Conservation (phyloP, 1,140 invertebrate species). For the Drosophila littoralis region DNA sequence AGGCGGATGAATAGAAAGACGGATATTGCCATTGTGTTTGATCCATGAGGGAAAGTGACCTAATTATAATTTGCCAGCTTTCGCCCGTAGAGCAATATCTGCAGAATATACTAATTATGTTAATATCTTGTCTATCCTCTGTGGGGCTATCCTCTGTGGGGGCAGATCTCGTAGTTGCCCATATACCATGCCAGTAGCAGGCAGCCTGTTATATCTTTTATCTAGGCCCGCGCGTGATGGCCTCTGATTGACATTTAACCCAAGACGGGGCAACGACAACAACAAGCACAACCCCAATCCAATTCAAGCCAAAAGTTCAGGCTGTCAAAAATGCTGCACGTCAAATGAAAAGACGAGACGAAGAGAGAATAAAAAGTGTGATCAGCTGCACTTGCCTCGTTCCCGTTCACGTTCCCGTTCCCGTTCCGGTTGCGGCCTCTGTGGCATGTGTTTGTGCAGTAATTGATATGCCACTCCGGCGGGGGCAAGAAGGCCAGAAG, state of each 20-base stretch:
- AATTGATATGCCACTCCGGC: slow-evolving; percentile 77
- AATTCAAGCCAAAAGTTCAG: slow-evolving; percentile 49
- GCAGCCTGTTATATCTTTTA: neutral
- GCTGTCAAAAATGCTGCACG: slow-evolving; percentile 52
- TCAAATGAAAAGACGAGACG: slow-evolving; percentile 32
- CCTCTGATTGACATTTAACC: slow-evolving; percentile 70
- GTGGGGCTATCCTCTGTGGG: neutral
- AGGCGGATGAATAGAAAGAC: no score
- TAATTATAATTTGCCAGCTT: no score
- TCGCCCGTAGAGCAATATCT: no score
- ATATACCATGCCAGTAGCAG: neutral
- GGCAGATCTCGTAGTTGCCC: neutral
- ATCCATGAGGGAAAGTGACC: no score
- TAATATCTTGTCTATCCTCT: no score
- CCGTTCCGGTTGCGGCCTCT: slow-evolving; percentile 20
- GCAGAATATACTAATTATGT: no score
- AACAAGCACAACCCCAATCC: neutral
- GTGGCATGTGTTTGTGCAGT: slow-evolving; percentile 77
- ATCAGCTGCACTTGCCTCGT: slow-evolving; percentile 74
- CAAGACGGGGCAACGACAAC: slow-evolving; percentile 7
- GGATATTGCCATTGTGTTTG: no score
- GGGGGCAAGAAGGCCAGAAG: neutral
- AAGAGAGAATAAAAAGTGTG: slow-evolving; percentile 54
- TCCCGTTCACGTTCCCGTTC: slow-evolving; percentile 3
- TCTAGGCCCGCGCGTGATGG: slow-evolving; percentile 33